A percentile compares a stretch with the other conserved stretches of the same genome.
Conservation (phyloP, 2,888 invertebrate species). For the Dynastes tityus region DNA sequence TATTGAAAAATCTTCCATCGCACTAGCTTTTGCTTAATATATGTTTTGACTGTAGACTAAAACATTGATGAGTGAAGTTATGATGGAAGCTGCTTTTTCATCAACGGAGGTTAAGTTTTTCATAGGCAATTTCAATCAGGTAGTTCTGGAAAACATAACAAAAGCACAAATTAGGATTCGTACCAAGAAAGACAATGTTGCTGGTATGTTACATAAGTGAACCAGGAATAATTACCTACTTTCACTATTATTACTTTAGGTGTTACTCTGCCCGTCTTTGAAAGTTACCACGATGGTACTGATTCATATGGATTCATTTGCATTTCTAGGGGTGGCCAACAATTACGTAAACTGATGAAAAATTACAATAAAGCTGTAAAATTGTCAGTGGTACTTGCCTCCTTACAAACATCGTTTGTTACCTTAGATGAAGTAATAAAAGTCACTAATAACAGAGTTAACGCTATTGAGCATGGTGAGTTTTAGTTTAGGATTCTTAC, state of each 20-base stretch:
- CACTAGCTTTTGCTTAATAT: background rate
- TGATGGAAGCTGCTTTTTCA: slow-evolving; percentile 99
- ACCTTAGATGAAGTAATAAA: slow-evolving; percentile 99
- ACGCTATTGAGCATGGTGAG: slow-evolving; percentile 98
- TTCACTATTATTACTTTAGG: slow-evolving; percentile 72
- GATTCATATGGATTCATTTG: slow-evolving; percentile 98
- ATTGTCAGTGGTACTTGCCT: slow-evolving; percentile 95
- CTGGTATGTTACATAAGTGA: slow-evolving; percentile 75
- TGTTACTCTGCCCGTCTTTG: slow-evolving; percentile 96
- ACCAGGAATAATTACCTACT: background rate
- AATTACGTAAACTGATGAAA: slow-evolving; percentile 96
- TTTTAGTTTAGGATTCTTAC: slow-evolving; percentile 20
- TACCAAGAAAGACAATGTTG: slow-evolving; percentile 98
- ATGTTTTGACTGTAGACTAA: slow-evolving; percentile 81
- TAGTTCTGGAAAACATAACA: slow-evolving; percentile 98
- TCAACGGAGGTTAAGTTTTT: slow-evolving; percentile 99
- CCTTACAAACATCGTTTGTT: slow-evolving; percentile 98
- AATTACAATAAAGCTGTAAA: slow-evolving; percentile 98
- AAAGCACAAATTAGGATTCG: slow-evolving; percentile 98
- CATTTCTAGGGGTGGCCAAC: slow-evolving; percentile 97
- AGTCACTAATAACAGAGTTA: slow-evolving; percentile 98
- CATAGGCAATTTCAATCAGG: slow-evolving; percentile 98
- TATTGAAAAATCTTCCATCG: background rate
- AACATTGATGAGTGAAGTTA: slow-evolving; percentile 97
- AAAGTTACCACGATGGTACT: slow-evolving; percentile 94